Percentiles rank a stretch among this genome's conserved stretches.
Evolutionary conservation across 2,797 vertebrate genomes (phyloP).

Genomic region (Danio kyathit): DNA sequence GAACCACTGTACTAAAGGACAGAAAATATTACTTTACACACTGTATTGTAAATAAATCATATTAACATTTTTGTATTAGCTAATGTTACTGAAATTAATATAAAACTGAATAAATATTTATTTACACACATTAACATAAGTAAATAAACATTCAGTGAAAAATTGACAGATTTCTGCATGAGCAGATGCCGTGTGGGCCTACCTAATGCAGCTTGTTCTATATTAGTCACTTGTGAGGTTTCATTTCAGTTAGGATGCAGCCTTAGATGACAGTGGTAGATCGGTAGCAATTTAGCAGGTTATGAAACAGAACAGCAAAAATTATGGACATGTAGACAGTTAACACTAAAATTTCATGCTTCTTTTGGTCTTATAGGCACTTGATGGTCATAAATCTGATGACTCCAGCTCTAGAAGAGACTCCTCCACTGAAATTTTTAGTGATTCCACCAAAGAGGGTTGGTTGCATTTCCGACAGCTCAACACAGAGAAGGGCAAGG

Average conservation of each 20-base stretch:
- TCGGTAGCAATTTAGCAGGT: neutral
- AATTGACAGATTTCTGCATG: no score
- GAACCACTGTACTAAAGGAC: no score
- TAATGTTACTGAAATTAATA: no score
- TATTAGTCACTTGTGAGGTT: neutral
- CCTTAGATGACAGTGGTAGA: neutral
- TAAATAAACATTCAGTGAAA: no score
- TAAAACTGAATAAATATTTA: no score
- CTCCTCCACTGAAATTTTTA: conserved; percentile 91
- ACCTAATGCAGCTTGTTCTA: neutral
- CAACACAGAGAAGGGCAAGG: conserved; percentile 94
- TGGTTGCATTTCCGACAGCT: conserved; percentile 93
- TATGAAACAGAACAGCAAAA: conserved; percentile 21
- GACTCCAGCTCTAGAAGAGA: conserved; percentile 91
- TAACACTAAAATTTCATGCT: neutral
- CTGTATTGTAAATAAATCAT: no score
- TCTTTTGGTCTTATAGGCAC: conserved; percentile 70
- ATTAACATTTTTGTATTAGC: no score
- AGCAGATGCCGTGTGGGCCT: no score
- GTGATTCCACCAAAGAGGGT: conserved; percentile 92
- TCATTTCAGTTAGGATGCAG: neutral
- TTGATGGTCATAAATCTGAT: conserved; percentile 88
- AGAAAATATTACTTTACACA: no score
- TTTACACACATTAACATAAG: no score
- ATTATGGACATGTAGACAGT: neutral